Percentiles rank a stretch among this genome's conserved stretches.
Evolutionary conservation across 2,113 vertebrate species (phyloP).

Genomic region (Rhinopithecus roxellana): DNA sequence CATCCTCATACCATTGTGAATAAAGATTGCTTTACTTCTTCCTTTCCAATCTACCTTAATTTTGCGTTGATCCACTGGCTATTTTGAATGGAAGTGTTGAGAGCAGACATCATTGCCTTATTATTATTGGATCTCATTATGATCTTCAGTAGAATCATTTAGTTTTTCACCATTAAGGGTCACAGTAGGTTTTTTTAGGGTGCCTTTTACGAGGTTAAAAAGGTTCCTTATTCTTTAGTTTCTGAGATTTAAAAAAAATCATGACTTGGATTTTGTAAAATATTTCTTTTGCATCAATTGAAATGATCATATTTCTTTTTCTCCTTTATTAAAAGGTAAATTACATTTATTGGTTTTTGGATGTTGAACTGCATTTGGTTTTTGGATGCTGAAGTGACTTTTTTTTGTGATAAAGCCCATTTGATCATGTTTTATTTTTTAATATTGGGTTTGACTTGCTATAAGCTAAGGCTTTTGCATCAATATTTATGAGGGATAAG

Average conservation of each 20-base stretch:
- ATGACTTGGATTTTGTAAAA: constrained; percentile 31
- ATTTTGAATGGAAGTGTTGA: background rate
- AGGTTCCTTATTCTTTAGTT: background rate
- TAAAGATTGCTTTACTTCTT: background rate
- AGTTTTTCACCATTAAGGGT: background rate
- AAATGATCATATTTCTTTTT: background rate
- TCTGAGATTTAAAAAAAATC: background rate
- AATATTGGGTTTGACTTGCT: constrained; percentile 41
- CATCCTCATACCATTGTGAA: background rate
- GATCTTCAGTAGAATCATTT: background rate
- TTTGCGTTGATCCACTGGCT: background rate
- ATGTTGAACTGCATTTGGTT: background rate
- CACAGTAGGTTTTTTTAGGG: background rate
- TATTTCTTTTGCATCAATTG: background rate
- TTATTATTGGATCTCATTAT: background rate
- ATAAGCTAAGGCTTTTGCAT: constrained; percentile 11
- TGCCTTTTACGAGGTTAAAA: background rate
- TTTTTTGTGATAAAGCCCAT: background rate
- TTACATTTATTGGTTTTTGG: background rate
- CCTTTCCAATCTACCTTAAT: background rate
- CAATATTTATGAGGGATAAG: background rate
- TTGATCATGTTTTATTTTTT: background rate
- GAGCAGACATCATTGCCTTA: background rate
- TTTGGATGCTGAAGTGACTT: background rate
- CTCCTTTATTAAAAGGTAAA: background rate